Evolutionary conservation across 2,113 vertebrate species (phyloP).

Genomic region (Mustelus asterias): DNA sequence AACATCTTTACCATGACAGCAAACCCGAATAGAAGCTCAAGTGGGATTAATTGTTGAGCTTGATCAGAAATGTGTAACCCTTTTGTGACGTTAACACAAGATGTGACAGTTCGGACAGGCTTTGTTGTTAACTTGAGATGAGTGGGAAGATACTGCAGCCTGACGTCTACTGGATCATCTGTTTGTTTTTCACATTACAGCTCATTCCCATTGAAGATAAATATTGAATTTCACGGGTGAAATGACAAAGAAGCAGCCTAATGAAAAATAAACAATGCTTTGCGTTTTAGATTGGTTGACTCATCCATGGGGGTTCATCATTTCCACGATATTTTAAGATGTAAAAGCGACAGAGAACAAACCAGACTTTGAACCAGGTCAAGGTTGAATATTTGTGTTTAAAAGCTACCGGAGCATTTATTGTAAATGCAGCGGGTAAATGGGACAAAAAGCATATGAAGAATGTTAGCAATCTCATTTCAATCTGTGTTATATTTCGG

Average conservation of each 20-base stretch:
- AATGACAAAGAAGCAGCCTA: background rate
- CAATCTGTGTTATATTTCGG: background rate
- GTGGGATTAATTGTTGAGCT: background rate
- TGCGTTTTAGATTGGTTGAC: background rate
- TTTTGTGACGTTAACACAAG: background rate
- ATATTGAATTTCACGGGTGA: background rate
- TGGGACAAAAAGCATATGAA: background rate
- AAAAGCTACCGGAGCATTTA: background rate
- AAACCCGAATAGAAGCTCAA: background rate
- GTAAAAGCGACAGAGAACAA: background rate
- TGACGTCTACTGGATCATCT: background rate
- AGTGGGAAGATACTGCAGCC: background rate
- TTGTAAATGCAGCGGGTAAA: background rate
- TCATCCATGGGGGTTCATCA: background rate
- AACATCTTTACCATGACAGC: background rate
- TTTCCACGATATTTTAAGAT: background rate
- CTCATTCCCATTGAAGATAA: background rate
- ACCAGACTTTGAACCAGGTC: too few species aligned
- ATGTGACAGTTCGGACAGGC: background rate
- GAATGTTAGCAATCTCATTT: background rate
- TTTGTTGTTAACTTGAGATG: background rate
- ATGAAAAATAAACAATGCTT: background rate
- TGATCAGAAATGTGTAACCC: background rate
- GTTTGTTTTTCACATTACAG: background rate
- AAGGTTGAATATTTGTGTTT: background rate